A percentile compares a stretch with the other conserved stretches of the same genome.
These are phyloP conservation scores for Ophion slaviceki DNA, from an alignment of 2,888 invertebrate genomes.

Conservation along the genomic window DNA sequence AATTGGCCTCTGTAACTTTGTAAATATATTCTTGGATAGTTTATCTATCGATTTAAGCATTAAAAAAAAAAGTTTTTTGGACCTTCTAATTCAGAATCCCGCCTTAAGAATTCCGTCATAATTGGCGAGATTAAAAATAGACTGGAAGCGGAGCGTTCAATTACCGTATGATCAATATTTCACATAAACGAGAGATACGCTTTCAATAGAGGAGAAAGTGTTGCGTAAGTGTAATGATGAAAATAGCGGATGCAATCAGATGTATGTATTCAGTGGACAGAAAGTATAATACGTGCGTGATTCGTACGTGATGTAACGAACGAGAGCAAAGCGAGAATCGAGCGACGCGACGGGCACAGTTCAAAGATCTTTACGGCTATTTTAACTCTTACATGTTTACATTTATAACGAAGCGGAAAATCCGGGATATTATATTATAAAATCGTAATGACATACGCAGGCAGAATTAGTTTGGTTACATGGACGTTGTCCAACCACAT, in stretches of 20 bases:
- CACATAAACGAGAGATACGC: background rate
- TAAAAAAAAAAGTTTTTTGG: no score
- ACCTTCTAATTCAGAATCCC: no score
- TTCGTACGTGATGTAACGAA: conserved; percentile 21
- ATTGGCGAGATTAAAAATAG: background rate
- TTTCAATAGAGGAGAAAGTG: background rate
- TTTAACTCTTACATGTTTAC: conserved; percentile 7
- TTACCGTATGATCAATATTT: background rate
- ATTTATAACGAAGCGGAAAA: conserved; percentile 49
- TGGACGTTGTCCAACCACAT: background rate
- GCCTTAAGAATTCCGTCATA: no score
- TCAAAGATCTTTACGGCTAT: conserved; percentile 6
- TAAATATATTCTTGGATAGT: no score
- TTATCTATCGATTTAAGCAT: no score
- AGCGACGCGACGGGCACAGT: background rate
- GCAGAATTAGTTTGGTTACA: conserved; percentile 5
- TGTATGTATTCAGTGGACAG: background rate
- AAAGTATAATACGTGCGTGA: conserved; percentile 8
- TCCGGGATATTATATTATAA: conserved; percentile 50
- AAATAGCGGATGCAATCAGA: background rate
- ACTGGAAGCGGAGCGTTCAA: background rate
- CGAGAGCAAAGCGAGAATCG: conserved; percentile 26
- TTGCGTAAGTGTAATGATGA: background rate
- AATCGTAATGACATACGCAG: conserved; percentile 35
- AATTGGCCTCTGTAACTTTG: no score